These are phyloP conservation scores for Tricholauxania praeusta DNA, from an alignment of 2,888 invertebrate species.

Conservation along the genomic window DNA sequence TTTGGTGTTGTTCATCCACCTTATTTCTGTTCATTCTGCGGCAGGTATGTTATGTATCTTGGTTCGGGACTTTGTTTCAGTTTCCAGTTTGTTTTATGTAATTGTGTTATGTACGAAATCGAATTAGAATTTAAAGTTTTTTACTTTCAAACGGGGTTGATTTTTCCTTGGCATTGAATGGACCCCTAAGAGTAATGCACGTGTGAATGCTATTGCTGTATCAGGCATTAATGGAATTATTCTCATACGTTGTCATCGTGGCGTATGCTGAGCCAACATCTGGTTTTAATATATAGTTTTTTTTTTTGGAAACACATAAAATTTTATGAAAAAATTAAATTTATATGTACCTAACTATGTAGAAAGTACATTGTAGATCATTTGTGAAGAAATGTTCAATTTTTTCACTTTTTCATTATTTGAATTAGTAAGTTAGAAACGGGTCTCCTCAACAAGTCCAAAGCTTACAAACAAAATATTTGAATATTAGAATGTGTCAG, in stretches of 20 bases:
- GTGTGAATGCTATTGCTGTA: not conserved
- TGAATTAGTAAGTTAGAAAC: too few relatives aligned
- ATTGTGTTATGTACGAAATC: not conserved
- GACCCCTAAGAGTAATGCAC: not conserved
- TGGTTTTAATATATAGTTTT: conserved; percentile 11
- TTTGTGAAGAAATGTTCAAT: too few relatives aligned
- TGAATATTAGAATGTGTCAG: too few relatives aligned
- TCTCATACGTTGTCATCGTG: not conserved
- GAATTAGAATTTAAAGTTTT: too few relatives aligned
- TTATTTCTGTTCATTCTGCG: not conserved
- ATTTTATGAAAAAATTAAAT: not conserved
- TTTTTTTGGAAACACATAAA: conserved; percentile 7
- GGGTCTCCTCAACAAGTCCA: too few relatives aligned
- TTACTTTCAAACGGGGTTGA: not conserved
- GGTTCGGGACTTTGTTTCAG: conserved; percentile 1
- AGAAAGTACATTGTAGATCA: too few relatives aligned
- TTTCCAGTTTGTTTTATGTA: conserved; percentile 9
- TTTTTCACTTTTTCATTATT: too few relatives aligned
- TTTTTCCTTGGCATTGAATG: conserved; percentile 12
- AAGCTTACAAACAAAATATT: too few relatives aligned
- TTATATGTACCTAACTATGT: too few relatives aligned
- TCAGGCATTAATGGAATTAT: too few relatives aligned
- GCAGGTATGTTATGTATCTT: not conserved
- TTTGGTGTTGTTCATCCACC: not conserved
- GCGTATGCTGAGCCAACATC: conserved; percentile 17